Evolutionary conservation across 2,113 vertebrate species (phyloP), one percentile per base, ranked within the genome.

Genomic region (Chlorodrepanis virens): DNA sequence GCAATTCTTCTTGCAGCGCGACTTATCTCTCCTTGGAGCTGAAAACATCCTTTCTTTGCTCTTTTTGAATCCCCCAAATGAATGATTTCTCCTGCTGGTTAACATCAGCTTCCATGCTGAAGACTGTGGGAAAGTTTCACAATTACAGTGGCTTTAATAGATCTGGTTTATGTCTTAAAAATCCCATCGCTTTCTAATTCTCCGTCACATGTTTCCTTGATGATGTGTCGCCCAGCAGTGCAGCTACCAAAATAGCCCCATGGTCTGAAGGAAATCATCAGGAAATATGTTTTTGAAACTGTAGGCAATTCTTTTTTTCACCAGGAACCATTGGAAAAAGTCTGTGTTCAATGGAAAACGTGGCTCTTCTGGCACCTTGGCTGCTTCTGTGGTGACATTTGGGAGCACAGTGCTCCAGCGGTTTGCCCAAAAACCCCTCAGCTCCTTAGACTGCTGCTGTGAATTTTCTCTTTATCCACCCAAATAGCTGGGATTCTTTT

Each of bases 161-260:
- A 22, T 94, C 92, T 94, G 95, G 81, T 93, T 96, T 91, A 33
- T 95, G 93, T 96, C 90, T 91, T 74, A 61, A 71, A 80, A 88
- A 83, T 12, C 24, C 45, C 78, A 40, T 80, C 6, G 71, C 91
- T 96, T 95, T 95, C 83, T 90, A 91, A 83, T 90, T 93, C 94
- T 71, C 71, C 42, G 3, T 91, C 74, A 81, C 90, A 70, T 88
- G 72, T 92, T 91, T 96, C 94, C 89, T 83, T 93, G 89, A 88
- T 93, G 78, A 90, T 59, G 61, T 88, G 68, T 80, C 31, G 2
- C 27, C 2, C 93, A 83, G 95, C 87, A 60, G 81, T 8, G n/a
- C 12, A 25, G 75, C 94, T 70, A 93, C 94, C 71, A 75, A 92
- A 95, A 96, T 77, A 96, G 80, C 69, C 83, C 31, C 29, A 31